A percentile compares a stretch with the other conserved stretches of the same genome.
These are phyloP conservation scores for Pachyseris speciosa DNA, from an alignment of 64 coral and sea anemone species.

Conservation along the genomic window DNA sequence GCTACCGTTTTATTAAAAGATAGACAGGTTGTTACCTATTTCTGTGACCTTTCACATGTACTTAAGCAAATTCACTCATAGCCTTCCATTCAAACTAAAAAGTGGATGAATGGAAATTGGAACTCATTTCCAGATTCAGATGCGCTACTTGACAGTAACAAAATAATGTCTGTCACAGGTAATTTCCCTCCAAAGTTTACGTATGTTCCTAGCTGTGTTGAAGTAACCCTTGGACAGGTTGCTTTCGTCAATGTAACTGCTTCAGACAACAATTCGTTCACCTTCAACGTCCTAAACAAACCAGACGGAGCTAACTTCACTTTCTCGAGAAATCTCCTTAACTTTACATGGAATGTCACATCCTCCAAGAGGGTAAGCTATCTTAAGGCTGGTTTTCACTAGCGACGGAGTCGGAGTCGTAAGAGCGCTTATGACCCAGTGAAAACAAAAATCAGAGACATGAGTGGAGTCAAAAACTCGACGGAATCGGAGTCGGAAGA, in stretches of 20 bases:
- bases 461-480: no score
- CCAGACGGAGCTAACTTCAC: background rate
- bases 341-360: constrained; percentile 45
- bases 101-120: background rate
- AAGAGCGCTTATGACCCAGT: no score
- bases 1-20: no score
- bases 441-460: no score
- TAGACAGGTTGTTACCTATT: no score
- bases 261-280: background rate
- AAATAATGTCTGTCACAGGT: background rate
- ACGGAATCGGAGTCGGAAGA: no score
- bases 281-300: background rate
- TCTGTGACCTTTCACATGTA: no score
- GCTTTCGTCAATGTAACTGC: background rate
- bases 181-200: constrained; percentile 32
- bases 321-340: background rate
- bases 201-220: background rate
- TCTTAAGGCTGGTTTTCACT: background rate
- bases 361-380: background rate
- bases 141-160: background rate
- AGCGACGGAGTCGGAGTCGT: no score
- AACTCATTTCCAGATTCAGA: background rate
- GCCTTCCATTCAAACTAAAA: background rate
- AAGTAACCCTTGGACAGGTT: constrained; percentile 3
- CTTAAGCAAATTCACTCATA: no score